Conservation (phyloP, 2,888 invertebrate species). For the Antheraea assamensis region DNA sequence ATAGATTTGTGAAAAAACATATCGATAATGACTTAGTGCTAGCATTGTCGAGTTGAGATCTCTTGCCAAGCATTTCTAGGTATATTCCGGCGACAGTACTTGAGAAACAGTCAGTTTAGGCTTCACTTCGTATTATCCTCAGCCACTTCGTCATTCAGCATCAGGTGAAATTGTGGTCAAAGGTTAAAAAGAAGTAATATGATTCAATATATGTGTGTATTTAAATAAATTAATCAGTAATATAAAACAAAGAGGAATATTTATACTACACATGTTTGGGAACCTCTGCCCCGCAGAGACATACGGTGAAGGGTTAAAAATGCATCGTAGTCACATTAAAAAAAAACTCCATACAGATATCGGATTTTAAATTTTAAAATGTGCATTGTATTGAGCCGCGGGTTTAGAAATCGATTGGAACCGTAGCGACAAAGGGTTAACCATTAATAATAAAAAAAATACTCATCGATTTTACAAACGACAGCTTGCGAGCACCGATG, state of each 20-base stretch:
- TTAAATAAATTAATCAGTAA: not conserved
- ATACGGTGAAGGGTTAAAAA: conserved; percentile 81
- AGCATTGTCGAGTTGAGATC: not conserved
- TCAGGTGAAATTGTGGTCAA: not conserved
- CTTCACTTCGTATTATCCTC: not conserved
- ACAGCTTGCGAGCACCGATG: conserved; percentile 63
- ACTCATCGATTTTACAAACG: conserved; percentile 67
- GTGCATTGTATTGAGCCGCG: conserved; percentile 78
- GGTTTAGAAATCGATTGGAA: conserved; percentile 79
- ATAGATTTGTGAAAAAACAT: too few species aligned
- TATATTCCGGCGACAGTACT: not conserved
- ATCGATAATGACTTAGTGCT: too few species aligned
- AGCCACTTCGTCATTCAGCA: not conserved
- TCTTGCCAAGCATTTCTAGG: not conserved
- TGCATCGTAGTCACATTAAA: conserved; percentile 73
- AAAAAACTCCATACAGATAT: conserved; percentile 78
- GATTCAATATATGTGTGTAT: too few species aligned
- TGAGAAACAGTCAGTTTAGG: not conserved
- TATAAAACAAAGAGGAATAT: not conserved
- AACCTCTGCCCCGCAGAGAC: conserved; percentile 53
- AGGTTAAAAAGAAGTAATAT: not conserved
- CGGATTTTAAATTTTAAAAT: conserved; percentile 83
- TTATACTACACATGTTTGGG: conserved; percentile 44
- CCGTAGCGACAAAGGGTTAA: conserved; percentile 75
- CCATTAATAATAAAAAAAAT: conserved; percentile 78